phyloP scores from a whole-genome alignment of 2,888 invertebrate species.

The Drosophila paucipuncta region DNA sequence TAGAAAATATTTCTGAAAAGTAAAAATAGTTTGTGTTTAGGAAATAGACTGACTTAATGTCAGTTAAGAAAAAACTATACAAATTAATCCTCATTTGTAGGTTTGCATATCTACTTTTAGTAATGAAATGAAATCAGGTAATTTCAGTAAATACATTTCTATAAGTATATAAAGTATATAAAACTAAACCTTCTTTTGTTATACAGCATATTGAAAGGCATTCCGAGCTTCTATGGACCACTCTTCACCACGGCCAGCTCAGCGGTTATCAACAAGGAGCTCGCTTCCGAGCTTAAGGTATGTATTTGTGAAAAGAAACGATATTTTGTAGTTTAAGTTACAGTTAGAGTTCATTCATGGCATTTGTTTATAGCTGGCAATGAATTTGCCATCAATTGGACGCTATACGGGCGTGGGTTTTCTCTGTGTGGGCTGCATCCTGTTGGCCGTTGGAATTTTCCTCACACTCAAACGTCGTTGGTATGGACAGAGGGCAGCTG shows the following conservation, averaged over 20 bases:
- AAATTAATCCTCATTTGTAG: not conserved
- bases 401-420: conserved; percentile 75
- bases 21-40: not conserved
- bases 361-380: conserved; percentile 62
- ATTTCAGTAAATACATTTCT: not conserved
- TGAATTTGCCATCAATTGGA: conserved; percentile 75
- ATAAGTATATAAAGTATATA: not conserved
- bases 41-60: not conserved
- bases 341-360: not conserved
- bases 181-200: not conserved
- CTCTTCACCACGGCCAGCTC: conserved; percentile 74
- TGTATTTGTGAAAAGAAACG: not conserved
- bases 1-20: not conserved
- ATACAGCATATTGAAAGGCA: conserved; percentile 65
- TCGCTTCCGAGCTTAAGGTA: conserved; percentile 76
- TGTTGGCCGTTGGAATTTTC: conserved; percentile 60
- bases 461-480: conserved; percentile 74
- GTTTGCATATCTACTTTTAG: not conserved
- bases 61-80: not conserved
- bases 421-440: conserved; percentile 68
- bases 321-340: not conserved
- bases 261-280: conserved; percentile 58
- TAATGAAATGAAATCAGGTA: not conserved
- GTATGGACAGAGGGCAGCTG: conserved; percentile 69
- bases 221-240: conserved; percentile 78